A percentile compares a stretch with the other conserved stretches of the same genome.
Conservation (phyloP, 2,888 invertebrate species). For the Campopleginae sp. region DNA sequence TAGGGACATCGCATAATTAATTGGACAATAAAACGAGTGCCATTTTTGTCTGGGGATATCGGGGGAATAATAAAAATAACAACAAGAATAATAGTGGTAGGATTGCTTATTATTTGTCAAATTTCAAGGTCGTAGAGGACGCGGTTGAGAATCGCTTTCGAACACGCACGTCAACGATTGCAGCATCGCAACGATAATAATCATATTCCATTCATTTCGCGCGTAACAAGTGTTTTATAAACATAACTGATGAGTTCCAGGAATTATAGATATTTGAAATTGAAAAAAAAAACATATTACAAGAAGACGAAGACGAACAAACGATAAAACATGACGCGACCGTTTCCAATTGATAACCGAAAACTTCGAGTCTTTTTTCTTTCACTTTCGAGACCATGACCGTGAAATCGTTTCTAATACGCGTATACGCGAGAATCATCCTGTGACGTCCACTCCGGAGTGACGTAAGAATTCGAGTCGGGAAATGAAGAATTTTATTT, state of each 20-base stretch:
- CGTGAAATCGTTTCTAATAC: neutral
- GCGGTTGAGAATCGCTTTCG: neutral
- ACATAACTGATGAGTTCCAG: neutral
- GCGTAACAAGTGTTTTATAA: constrained; percentile 1
- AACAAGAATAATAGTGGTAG: neutral
- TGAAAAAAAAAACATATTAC: neutral
- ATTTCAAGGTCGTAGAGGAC: neutral
- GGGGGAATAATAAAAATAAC: neutral
- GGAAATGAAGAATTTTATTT: neutral
- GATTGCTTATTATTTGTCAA: neutral
- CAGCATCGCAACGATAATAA: constrained; percentile 2
- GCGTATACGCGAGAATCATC: neutral
- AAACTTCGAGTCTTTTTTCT: neutral
- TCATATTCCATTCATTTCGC: neutral
- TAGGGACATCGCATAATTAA: neutral
- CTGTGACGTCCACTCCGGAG: neutral
- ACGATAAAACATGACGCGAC: neutral
- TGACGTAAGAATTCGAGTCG: neutral
- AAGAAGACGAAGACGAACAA: neutral
- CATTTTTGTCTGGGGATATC: neutral
- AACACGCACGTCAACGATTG: neutral
- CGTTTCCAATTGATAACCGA: neutral
- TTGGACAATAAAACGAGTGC: neutral
- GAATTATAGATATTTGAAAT: neutral
- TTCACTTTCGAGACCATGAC: neutral